A percentile compares a stretch with the other conserved stretches of the same genome.
Conservation (phyloP, 2,888 invertebrate species). For the Dastarcus helophoroides region DNA sequence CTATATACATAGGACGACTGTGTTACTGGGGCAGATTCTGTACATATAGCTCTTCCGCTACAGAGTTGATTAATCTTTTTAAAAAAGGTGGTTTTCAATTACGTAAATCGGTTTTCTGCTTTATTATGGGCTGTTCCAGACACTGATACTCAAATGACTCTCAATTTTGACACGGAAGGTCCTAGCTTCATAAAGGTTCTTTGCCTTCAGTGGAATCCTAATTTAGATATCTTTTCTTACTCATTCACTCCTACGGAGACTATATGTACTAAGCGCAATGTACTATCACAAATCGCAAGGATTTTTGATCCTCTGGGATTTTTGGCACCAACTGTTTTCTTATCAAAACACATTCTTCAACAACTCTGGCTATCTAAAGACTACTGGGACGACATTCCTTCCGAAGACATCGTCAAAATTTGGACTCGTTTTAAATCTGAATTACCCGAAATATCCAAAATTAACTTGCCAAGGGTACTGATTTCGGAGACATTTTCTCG, state of each 20-base stretch:
- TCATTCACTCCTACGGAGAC: neutral
- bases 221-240: conserved; percentile 8
- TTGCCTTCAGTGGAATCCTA: conserved; percentile 12
- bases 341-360: conserved; percentile 19
- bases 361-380: conserved; percentile 11
- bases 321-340: conserved; percentile 13
- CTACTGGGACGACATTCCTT: conserved; percentile 11
- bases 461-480: conserved; percentile 8
- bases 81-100: conserved; percentile 8
- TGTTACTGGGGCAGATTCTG: conserved; percentile 8
- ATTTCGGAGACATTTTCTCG: neutral
- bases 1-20: conserved; percentile 20
- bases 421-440: conserved; percentile 9
- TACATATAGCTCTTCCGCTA: conserved; percentile 8
- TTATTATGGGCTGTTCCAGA: no score
- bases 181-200: conserved; percentile 12
- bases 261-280: conserved; percentile 17
- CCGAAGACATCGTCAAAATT: conserved; percentile 4
- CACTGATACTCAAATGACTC: neutral
- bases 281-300: conserved; percentile 16
- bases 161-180: conserved; percentile 6
- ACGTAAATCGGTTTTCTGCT: no score
- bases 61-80: conserved; percentile 7
- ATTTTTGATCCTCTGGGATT: conserved; percentile 20
- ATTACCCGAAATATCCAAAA: conserved; percentile 4